Percentiles rank a stretch among this genome's conserved stretches.
Evolutionary conservation across 2,888 invertebrate species (phyloP).

Genomic region (Blera fallax): DNA sequence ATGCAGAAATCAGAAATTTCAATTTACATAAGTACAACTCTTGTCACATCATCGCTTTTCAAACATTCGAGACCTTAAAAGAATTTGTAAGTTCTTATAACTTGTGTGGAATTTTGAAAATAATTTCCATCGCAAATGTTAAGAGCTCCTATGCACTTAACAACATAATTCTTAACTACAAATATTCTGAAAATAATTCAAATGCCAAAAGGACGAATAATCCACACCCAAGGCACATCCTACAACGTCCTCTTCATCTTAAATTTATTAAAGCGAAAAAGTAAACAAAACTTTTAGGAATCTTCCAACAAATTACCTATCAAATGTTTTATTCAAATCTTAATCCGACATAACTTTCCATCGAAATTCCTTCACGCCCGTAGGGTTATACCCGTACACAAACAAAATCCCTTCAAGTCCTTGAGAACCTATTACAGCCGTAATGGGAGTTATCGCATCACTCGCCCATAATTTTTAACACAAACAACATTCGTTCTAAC

Average conservation of each 20-base stretch:
- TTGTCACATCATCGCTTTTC: neutral
- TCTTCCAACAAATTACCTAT: conserved; percentile 27
- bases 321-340: conserved; percentile 55
- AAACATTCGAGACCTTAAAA: neutral
- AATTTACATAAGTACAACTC: neutral
- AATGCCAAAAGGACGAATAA: neutral
- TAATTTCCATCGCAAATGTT: neutral
- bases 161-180: neutral
- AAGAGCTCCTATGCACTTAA: neutral
- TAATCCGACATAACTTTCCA: conserved; percentile 36
- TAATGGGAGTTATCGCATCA: conserved; percentile 34
- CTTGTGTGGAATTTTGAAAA: neutral
- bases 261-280: conserved; percentile 19
- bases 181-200: neutral
- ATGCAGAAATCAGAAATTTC: neutral
- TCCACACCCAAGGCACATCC: neutral
- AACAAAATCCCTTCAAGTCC: conserved; percentile 37
- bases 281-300: conserved; percentile 21
- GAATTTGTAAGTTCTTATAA: neutral
- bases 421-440: conserved; percentile 17
- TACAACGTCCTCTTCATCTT: neutral
- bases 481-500: conserved; percentile 4
- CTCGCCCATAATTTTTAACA: conserved; percentile 18
- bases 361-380: neutral
- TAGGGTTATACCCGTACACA: neutral